phyloP scores from a whole-genome alignment of 2,888 invertebrate genomes.

The Pachliopta kotzebuea region DNA sequence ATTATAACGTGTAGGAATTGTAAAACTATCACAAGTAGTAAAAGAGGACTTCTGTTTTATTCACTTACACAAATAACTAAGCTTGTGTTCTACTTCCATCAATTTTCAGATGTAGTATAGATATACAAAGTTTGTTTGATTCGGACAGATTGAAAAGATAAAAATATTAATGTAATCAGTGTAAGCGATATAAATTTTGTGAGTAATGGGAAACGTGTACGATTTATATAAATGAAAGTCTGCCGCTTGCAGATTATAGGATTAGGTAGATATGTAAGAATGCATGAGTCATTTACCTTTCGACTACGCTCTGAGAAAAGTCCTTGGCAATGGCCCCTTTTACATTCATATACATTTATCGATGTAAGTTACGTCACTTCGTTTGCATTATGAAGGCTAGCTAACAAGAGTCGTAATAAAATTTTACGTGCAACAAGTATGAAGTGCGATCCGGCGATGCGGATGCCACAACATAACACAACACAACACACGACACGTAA shows the following conservation, averaged over 20 bases:
- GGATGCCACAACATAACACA: no score
- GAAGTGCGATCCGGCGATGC: slow-evolving; percentile 16
- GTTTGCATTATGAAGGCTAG: slow-evolving; percentile 58
- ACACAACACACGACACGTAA: slow-evolving; percentile 21
- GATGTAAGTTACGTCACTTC: slow-evolving; percentile 58
- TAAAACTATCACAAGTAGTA: no score
- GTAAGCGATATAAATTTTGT: background rate
- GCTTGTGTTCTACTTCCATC: no score
- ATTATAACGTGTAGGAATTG: no score
- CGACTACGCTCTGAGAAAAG: slow-evolving; percentile 55
- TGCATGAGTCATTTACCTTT: slow-evolving; percentile 67
- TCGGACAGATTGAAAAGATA: no score
- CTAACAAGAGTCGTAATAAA: slow-evolving; percentile 44
- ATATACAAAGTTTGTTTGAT: no score
- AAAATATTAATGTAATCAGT: background rate
- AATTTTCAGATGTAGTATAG: no score
- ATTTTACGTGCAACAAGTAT: slow-evolving; percentile 38
- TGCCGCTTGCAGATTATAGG: slow-evolving; percentile 33
- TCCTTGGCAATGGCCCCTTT: slow-evolving; percentile 75
- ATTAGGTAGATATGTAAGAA: slow-evolving; percentile 41
- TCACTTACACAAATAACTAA: no score
- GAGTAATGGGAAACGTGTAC: background rate
- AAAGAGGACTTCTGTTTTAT: no score
- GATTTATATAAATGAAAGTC: slow-evolving; percentile 1
- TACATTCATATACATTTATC: slow-evolving; percentile 62